Base-by-base conservation (phyloP, 2,888 invertebrate genomes). In the Clistopyga incitator region DNA sequence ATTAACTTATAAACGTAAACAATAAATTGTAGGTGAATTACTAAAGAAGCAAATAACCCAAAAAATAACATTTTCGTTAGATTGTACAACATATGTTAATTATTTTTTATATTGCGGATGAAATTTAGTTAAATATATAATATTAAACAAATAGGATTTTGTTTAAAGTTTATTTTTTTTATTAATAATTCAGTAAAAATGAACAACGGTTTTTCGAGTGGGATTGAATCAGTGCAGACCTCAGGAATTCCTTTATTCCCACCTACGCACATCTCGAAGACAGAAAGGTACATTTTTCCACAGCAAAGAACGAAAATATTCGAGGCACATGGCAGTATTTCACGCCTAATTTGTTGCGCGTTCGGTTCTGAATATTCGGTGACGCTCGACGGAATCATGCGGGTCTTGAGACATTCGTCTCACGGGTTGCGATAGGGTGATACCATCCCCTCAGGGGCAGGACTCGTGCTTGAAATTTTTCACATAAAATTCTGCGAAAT, bases 291-390 rank as follows among this genome's bases (percentile, higher is more conserved):
- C 42, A 25, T 72, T 65, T 61, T 42, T 54, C 34, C 50, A 34
- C 15, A 23, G 47, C 29, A 50, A 56, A 75, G 70, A 83, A 84
- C 84, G 86, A 86, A 83, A 86, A 91, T 91, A 92, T 92, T 92
- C 91, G 88, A 90, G 87, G 88, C 92, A 90, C 90, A 81, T 52
- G 71, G 89, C 85, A 87, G 89, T 86, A 92, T 92, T 92, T 92
- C 92, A 92, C 91, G 92, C 91, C 89, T 92, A 92, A 92, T 92
- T 92, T 92, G 89, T 88, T 89, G 82, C 89, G 86, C 88, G 89
- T 88, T 88, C 88, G 84, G 85, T 85, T 88, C 88, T 88, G 90
- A 91, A 91, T 91, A 91, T 91, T 91, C 88, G 72, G 70, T 72
- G 79, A 83, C 70, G 65, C 82, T 56, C 81, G 50, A 71, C 54